Evolutionary conservation across 2,888 invertebrate genomes (phyloP).

Genomic region (Archips xylosteana): DNA sequence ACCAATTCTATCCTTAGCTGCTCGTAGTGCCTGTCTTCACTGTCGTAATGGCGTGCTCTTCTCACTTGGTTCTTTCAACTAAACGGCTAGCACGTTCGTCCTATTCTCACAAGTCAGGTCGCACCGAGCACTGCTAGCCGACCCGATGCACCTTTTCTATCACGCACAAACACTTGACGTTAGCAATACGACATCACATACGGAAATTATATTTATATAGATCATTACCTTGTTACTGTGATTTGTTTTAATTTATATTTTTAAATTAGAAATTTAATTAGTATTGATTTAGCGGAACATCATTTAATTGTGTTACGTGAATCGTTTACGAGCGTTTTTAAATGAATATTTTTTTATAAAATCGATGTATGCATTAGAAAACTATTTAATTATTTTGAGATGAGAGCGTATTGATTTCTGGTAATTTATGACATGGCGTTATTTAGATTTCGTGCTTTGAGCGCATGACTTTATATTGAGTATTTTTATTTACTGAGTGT

Average conservation of each 20-base stretch:
- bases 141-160: conserved; percentile 21
- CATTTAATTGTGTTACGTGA: conserved; percentile 55
- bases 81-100: background rate
- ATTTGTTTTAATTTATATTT: conserved; percentile 76
- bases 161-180: conserved; percentile 53
- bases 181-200: conserved; percentile 64
- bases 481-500: conserved; percentile 72
- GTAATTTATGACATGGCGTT: conserved; percentile 65
- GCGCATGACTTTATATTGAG: conserved; percentile 77
- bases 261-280: conserved; percentile 59
- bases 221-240: conserved; percentile 81
- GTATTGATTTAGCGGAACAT: conserved; percentile 67
- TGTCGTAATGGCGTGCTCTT: background rate
- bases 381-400: conserved; percentile 40
- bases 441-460: conserved; percentile 77
- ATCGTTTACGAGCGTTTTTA: conserved; percentile 53
- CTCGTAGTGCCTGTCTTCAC: background rate
- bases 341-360: conserved; percentile 59
- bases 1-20: background rate
- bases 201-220: conserved; percentile 58
- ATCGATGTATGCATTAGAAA: conserved; percentile 30
- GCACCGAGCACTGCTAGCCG: background rate
- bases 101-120: background rate
- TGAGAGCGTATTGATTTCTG: conserved; percentile 48
- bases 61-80: background rate